Percentiles rank a stretch among this genome's conserved stretches.
Evolutionary conservation across 1,140 invertebrate species (phyloP).

Genomic region (Sminthurides bifidus): DNA sequence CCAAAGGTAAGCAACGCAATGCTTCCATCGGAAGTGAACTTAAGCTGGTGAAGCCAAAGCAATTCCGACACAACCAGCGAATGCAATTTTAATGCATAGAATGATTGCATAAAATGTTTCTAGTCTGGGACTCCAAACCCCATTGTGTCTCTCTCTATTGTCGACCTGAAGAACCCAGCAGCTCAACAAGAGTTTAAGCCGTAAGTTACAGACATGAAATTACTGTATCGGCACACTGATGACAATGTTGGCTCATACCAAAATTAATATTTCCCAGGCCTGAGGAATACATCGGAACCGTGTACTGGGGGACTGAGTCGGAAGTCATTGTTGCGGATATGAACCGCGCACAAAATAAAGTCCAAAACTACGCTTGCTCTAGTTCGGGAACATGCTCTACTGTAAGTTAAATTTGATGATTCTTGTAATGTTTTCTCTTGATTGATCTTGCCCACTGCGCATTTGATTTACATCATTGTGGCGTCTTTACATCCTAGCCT

Average conservation of each 20-base stretch:
- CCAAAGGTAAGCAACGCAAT: constrained; percentile 53
- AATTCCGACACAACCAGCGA: not conserved
- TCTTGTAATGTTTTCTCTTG: no score
- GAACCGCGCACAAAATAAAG: constrained; percentile 71
- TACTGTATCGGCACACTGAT: no score
- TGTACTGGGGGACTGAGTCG: constrained; percentile 61
- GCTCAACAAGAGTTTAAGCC: no score
- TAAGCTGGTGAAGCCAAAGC: not conserved
- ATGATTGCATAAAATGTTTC: no score
- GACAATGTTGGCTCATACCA: no score
- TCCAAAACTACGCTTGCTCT: no score
- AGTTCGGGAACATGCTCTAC: constrained; percentile 48
- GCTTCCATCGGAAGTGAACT: not conserved
- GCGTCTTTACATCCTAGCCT: no score
- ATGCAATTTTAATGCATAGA: constrained; percentile 7
- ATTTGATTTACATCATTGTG: no score
- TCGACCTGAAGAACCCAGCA: constrained; percentile 45
- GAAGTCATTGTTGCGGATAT: constrained; percentile 66
- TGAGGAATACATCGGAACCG: constrained; percentile 56
- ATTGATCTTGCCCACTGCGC: no score
- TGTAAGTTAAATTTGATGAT: not conserved
- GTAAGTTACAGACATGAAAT: no score
- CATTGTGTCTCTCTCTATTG: constrained; percentile 52
- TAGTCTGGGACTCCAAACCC: constrained; percentile 69
- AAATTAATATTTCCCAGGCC: no score